Conservation (phyloP, 53 echinoderm and acorn worm species). For the Mesocentrotus franciscanus region DNA sequence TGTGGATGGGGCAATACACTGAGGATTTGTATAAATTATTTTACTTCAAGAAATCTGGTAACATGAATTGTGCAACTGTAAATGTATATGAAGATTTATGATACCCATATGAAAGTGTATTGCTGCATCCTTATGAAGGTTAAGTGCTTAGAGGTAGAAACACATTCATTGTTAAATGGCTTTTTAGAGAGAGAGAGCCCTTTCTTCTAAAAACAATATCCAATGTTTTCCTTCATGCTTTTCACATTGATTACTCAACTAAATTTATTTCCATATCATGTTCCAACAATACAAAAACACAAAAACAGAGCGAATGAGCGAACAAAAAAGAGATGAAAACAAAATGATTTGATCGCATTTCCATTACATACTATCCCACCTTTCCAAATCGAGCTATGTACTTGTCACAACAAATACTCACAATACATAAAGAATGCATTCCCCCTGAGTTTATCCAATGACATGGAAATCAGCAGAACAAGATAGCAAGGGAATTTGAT, state of each 20-base stretch:
- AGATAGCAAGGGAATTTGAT: slow-evolving; percentile 22
- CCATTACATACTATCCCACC: slow-evolving; percentile 19
- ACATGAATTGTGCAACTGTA: background rate
- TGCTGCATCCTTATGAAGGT: background rate
- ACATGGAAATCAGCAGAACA: background rate
- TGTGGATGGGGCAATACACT: background rate
- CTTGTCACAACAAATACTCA: slow-evolving; percentile 45
- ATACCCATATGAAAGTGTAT: background rate
- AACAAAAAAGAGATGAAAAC: background rate
- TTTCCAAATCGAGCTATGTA: slow-evolving; percentile 3
- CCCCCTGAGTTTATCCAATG: background rate
- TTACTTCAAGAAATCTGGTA: background rate
- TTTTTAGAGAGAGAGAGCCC: background rate
- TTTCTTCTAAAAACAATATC: background rate
- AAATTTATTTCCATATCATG: background rate
- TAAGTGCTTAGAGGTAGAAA: background rate
- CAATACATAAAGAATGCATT: slow-evolving; percentile 25
- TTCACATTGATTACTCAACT: background rate
- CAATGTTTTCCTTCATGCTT: background rate
- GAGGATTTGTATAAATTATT: background rate
- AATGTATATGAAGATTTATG: background rate
- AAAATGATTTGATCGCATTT: slow-evolving; percentile 12
- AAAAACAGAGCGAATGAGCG: background rate
- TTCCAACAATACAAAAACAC: background rate
- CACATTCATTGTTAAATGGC: background rate